Conservation (phyloP, 2,113 vertebrate genomes). For the Peromyscus leucopus region DNA sequence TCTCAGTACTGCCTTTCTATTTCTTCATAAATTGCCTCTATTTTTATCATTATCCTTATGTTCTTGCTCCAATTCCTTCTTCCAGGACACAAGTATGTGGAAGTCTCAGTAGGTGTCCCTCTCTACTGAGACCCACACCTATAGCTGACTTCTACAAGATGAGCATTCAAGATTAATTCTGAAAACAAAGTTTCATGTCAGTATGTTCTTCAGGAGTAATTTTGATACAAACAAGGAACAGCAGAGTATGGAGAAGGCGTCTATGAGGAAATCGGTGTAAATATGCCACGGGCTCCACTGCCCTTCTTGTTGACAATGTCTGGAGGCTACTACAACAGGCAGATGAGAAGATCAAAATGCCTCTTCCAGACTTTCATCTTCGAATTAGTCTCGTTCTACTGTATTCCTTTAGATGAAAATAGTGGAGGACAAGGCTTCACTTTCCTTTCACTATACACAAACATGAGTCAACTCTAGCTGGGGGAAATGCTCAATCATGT, state of each 20-base stretch:
- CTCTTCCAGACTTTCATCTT: slow-evolving; percentile 30
- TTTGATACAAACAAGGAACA: background rate
- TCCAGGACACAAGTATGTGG: background rate
- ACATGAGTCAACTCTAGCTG: background rate
- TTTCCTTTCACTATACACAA: slow-evolving; percentile 46
- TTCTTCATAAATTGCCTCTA: background rate
- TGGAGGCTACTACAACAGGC: background rate
- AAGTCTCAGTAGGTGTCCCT: background rate
- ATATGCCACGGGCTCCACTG: background rate
- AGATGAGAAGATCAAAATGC: slow-evolving; percentile 49
- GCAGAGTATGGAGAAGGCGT: background rate
- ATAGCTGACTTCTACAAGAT: background rate
- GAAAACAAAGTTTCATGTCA: background rate
- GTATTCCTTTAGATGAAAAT: slow-evolving; percentile 48
- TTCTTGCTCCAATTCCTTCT: background rate
- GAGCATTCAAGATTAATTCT: background rate
- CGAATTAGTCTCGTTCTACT: slow-evolving; percentile 18
- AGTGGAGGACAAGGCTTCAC: slow-evolving; percentile 4
- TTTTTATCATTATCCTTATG: too few species aligned
- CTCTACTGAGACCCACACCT: background rate
- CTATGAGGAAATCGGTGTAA: slow-evolving; percentile 49
- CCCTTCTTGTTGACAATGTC: background rate
- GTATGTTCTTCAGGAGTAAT: background rate
- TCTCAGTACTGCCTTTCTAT: background rate
- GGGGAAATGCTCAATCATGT: background rate